These are phyloP conservation scores for Drosophila putrida DNA, from an alignment of 2,888 invertebrate species.

Conservation along the genomic window DNA sequence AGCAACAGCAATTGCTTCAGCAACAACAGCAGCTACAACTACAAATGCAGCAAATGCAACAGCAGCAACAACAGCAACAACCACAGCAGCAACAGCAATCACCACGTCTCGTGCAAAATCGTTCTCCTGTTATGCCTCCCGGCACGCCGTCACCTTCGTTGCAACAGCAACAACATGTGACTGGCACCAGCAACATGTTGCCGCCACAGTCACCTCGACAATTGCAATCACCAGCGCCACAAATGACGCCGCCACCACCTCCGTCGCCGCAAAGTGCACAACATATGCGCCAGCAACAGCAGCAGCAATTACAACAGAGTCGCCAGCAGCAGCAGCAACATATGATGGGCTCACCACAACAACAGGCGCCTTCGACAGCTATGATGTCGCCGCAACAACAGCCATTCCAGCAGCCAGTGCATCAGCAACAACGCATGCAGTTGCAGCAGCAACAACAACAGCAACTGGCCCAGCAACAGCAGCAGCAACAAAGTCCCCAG, in stretches of 20 bases:
- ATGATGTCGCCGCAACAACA: constrained; percentile 76
- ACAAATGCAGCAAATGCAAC: constrained; percentile 84
- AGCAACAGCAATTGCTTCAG: constrained; percentile 87
- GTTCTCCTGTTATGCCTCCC: constrained; percentile 82
- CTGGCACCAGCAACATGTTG: constrained; percentile 74
- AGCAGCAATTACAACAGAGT: constrained; percentile 62
- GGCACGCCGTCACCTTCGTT: constrained; percentile 82
- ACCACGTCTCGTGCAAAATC: constrained; percentile 83
- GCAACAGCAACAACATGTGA: constrained; percentile 73
- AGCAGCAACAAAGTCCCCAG: constrained; percentile 82
- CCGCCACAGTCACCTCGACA: constrained; percentile 84
- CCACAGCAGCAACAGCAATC: constrained; percentile 84
- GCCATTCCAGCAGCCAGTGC: constrained; percentile 83
- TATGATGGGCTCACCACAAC: constrained; percentile 73
- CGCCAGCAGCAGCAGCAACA: constrained; percentile 77
- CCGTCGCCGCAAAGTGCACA: constrained; percentile 82
- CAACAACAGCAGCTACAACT: constrained; percentile 86
- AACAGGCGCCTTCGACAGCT: constrained; percentile 55
- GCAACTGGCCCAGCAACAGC: constrained; percentile 67
- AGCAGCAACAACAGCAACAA: constrained; percentile 83
- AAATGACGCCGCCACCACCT: constrained; percentile 85
- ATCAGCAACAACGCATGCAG: constrained; percentile 78
- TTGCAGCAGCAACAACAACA: constrained; percentile 73
- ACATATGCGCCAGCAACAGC: constrained; percentile 81
- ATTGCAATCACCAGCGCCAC: constrained; percentile 84